Conservation (phyloP, 1,140 invertebrate species). For the Cylas formicarius region DNA sequence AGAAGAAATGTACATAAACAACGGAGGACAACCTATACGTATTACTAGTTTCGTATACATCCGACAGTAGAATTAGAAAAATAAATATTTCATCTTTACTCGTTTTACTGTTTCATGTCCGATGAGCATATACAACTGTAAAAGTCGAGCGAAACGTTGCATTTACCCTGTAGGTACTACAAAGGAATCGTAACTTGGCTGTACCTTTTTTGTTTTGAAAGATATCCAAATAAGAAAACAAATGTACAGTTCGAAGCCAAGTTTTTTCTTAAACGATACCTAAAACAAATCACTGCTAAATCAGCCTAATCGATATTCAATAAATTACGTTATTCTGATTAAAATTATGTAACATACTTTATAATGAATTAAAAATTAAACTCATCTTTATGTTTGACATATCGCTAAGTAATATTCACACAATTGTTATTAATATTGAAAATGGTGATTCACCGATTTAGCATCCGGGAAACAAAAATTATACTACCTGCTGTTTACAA, state of each 20-base stretch:
- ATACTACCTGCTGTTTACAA: too few species aligned
- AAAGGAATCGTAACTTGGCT: background rate
- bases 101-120: background rate
- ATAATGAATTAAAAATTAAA: background rate
- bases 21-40: slow-evolving; percentile 21
- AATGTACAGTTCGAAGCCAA: background rate
- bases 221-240: background rate
- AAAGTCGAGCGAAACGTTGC: background rate
- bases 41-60: slow-evolving; percentile 17
- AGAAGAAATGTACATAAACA: slow-evolving; percentile 21
- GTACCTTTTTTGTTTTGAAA: background rate
- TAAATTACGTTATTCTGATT: background rate
- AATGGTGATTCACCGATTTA: too few species aligned
- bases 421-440: slow-evolving; percentile 15
- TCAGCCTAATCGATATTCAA: background rate
- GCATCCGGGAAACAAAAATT: too few species aligned
- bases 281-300: background rate
- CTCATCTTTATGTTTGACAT: background rate
- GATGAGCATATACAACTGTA: background rate
- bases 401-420: slow-evolving; percentile 10
- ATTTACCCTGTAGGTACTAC: background rate
- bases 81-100: background rate
- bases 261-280: background rate
- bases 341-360: too few species aligned
- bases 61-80: slow-evolving; percentile 1